Evolutionary conservation across 2,888 invertebrate species (phyloP).

Genomic region (Drosophila emarginata): DNA sequence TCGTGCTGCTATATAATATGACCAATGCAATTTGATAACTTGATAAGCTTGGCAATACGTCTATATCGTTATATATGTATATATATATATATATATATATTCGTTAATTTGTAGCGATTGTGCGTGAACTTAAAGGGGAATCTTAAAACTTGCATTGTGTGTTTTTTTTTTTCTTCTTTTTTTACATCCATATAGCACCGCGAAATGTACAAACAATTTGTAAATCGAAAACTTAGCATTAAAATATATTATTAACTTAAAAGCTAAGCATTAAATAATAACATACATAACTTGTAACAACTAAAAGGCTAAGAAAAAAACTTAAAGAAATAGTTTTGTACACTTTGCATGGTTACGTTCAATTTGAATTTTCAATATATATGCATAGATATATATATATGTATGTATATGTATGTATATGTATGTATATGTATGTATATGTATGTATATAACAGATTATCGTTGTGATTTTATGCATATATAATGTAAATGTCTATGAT

Average conservation of each 20-base stretch:
- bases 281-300: conserved; percentile 42
- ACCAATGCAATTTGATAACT: conserved; percentile 37
- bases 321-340: conserved; percentile 67
- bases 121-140: conserved; percentile 37
- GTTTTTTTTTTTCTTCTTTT: conserved; percentile 37
- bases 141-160: conserved; percentile 32
- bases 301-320: conserved; percentile 44
- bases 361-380: background rate
- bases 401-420: conserved; percentile 33
- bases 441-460: background rate
- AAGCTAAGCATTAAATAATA: conserved; percentile 27
- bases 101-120: conserved; percentile 16
- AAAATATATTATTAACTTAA: conserved; percentile 24
- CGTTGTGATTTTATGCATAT: conserved; percentile 19
- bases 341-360: conserved; percentile 59
- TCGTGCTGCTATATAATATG: conserved; percentile 46
- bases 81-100: conserved; percentile 26
- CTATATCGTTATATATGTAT: conserved; percentile 8
- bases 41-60: conserved; percentile 46
- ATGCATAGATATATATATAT: conserved; percentile 50
- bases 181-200: conserved; percentile 71
- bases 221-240: conserved; percentile 50
- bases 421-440: conserved; percentile 28
- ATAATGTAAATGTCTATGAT: conserved; percentile 37
- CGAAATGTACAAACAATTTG: conserved; percentile 71